Percentiles rank a stretch among this genome's conserved stretches.
These are phyloP conservation scores for Listronotus bonariensis DNA, from an alignment of 1,140 invertebrate species.

Conservation along the genomic window DNA sequence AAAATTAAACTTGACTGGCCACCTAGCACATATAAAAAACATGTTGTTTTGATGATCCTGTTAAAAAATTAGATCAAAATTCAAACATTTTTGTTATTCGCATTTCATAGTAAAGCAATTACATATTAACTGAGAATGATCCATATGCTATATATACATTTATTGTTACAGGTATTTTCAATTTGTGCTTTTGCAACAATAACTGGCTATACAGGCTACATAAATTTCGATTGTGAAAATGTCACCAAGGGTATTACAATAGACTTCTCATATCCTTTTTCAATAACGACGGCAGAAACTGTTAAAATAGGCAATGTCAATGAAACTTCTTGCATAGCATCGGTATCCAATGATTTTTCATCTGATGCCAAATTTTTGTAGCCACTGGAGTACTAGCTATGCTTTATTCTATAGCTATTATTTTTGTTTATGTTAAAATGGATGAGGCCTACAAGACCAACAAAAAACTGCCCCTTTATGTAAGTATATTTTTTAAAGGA, in stretches of 20 bases:
- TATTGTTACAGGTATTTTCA: conserved; percentile 59
- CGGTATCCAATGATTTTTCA: conserved; percentile 59
- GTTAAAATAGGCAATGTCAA: not conserved
- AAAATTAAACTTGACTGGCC: too few relatives aligned
- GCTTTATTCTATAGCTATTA: conserved; percentile 64
- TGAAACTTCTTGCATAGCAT: conserved; percentile 29
- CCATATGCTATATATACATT: not conserved
- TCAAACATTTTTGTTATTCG: too few relatives aligned
- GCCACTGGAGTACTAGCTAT: conserved; percentile 71
- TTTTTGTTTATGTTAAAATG: conserved; percentile 65
- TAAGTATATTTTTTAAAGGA: conserved; percentile 50
- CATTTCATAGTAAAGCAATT: too few relatives aligned
- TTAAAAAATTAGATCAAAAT: too few relatives aligned
- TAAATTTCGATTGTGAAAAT: conserved; percentile 40
- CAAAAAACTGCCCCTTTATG: conserved; percentile 55
- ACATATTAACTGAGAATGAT: too few relatives aligned
- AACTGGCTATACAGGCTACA: conserved; percentile 55
- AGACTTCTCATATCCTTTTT: conserved; percentile 51
- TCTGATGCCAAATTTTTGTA: conserved; percentile 71
- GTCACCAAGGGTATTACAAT: conserved; percentile 23
- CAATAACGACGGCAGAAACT: conserved; percentile 12
- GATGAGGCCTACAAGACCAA: conserved; percentile 65
- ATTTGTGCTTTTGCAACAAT: conserved; percentile 66
- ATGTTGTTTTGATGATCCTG: too few relatives aligned
- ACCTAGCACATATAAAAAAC: too few relatives aligned